A percentile compares a stretch with the other conserved stretches of the same genome.
These are phyloP conservation scores for silkworm (Bombyx mori) DNA, from an alignment of 1,140 invertebrate genomes.

Conservation along the genomic window ASM3026992v2 NC_085123.1:10717001-10717500, in stretches of 20 bases:
- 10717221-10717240: background rate
- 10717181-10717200: too few relatives aligned
- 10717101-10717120: too few relatives aligned
- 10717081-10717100: too few relatives aligned
- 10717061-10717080: too few relatives aligned
- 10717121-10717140: too few relatives aligned
- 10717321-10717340: conserved; percentile 87
- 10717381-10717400: conserved; percentile 92
- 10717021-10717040: too few relatives aligned
- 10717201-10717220: too few relatives aligned
- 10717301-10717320: conserved; percentile 95
- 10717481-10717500: background rate
- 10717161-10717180: too few relatives aligned
- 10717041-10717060: too few relatives aligned
- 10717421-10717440: conserved; percentile 89
- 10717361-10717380: conserved; percentile 97
- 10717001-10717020: too few relatives aligned
- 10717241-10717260: background rate
- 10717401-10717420: conserved; percentile 95
- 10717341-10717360: conserved; percentile 96
- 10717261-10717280: background rate
- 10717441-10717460: conserved; percentile 88
- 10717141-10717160: too few relatives aligned
- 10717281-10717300: conserved; percentile 17
- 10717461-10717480: conserved; percentile 61